Evolutionary conservation across 1,140 invertebrate species (phyloP), one percentile per base, ranked within the genome.

Genomic region (Dufourea novaeangliae): DNA sequence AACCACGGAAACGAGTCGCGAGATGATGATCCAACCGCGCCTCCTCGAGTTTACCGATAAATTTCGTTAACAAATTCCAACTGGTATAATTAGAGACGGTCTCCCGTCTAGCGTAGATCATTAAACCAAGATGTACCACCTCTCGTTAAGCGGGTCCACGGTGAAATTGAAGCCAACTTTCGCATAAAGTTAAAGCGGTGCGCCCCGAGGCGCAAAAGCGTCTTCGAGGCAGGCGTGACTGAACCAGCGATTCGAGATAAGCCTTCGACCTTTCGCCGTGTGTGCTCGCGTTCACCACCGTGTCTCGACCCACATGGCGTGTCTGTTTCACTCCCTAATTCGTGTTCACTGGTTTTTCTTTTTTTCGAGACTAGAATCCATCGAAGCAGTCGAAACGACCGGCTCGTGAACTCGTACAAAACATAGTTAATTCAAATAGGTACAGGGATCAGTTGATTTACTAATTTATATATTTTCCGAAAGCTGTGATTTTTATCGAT

Each of bases 51-150:
- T 39, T 62, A 34, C n/a, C 34, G 34, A 62, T 39, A 59, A 76
- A 76, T 76, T 76, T 76, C n/a, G 73, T 69, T 76, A 76, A 61
- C 64, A n/a, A 69, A 76, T 69, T 76, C 59, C 59, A 39, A 59
- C 57, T 54, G 22, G 66, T 32, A 57, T 69, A 76, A 67, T 76
- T 76, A 46, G 25, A 44, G 17, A 7, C n/a, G 29, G 17, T 2
- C n/a, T n/a, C n/a, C 2, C 57, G 8, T 50, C 70, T 63, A 41
- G 64, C 54, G 39, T 76, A n/a, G n/a, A 76, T 76, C 66, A 76
- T 69, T 76, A 76, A 76, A 76, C 66, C 64, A 59, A 76, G 73
- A 69, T 76, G n/a, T n/a, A n/a, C n/a, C n/a, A 76, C 73, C 73
- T 76, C 73, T 69, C 73, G 73, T 76, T 76, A 76, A 76, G 73